A percentile compares a stretch with the other conserved stretches of the same genome.
Evolutionary conservation across 2,888 invertebrate species (phyloP).

Genomic region (Endomychus coccineus): DNA sequence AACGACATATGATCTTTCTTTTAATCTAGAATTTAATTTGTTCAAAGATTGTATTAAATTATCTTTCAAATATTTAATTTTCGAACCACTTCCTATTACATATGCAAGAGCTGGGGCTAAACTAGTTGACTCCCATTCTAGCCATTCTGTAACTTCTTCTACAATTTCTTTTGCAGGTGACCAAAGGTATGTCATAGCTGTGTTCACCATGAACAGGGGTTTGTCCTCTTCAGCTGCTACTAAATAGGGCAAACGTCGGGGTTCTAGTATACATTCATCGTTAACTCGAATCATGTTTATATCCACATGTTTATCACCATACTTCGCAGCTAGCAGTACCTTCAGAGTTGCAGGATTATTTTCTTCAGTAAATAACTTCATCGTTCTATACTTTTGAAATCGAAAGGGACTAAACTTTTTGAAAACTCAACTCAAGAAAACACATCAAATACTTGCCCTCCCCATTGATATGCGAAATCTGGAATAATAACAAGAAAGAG

Average conservation of each 20-base stretch:
- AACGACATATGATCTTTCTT: conserved; percentile 40
- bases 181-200: conserved; percentile 59
- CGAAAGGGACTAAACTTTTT: too few relatives aligned
- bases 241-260: conserved; percentile 52
- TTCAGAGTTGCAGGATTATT: conserved; percentile 72
- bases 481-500: too few relatives aligned
- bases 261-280: conserved; percentile 20
- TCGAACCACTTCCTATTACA: conserved; percentile 46
- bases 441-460: too few relatives aligned
- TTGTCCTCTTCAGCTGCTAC: conserved; percentile 56
- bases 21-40: conserved; percentile 50
- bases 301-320: conserved; percentile 52
- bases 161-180: conserved; percentile 42
- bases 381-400: conserved; percentile 45
- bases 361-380: conserved; percentile 68
- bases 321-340: conserved; percentile 61
- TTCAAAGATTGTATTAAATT: conserved; percentile 50
- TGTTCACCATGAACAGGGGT: conserved; percentile 64
- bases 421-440: too few relatives aligned
- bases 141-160: conserved; percentile 48
- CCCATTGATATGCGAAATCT: too few relatives aligned
- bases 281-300: conserved; percentile 52
- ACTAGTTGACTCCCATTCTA: conserved; percentile 59
- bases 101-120: conserved; percentile 52
- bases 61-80: conserved; percentile 49